phyloP scores from a whole-genome alignment of 1,140 invertebrate species.

The Spodoptera litura region DNA sequence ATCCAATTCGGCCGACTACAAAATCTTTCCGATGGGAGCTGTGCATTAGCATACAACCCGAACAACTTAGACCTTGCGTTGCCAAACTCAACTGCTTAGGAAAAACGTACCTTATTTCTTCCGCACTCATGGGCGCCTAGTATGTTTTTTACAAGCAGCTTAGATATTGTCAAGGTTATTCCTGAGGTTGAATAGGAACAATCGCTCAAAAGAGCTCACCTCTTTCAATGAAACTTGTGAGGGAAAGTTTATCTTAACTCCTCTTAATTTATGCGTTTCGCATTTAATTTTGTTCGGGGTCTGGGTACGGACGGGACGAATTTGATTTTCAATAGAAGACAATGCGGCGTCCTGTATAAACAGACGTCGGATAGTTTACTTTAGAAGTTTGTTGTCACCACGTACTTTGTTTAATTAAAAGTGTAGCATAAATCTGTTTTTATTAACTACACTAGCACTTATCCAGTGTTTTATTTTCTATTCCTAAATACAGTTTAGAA shows the following conservation, averaged over 20 bases:
- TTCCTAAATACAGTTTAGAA: too few species aligned
- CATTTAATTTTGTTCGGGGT: conserved; percentile 72
- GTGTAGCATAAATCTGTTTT: not conserved
- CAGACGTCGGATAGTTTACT: conserved; percentile 55
- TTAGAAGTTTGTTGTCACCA: conserved; percentile 36
- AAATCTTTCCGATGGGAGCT: conserved; percentile 76
- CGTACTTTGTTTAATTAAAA: conserved; percentile 42
- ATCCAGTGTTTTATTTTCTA: too few species aligned
- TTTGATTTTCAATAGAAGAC: conserved; percentile 76
- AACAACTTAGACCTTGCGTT: conserved; percentile 46
- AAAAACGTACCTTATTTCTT: conserved; percentile 52
- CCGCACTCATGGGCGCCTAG: conserved; percentile 29
- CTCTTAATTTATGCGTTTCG: conserved; percentile 78
- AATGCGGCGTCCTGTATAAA: conserved; percentile 60
- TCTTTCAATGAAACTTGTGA: conserved; percentile 66
- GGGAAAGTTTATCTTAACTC: conserved; percentile 72
- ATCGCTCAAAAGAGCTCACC: conserved; percentile 69
- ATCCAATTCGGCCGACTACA: conserved; percentile 72
- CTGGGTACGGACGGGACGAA: conserved; percentile 60
- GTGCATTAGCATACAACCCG: conserved; percentile 70
- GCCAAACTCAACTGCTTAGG: conserved; percentile 19
- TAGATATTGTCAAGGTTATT: conserved; percentile 53
- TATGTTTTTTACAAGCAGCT: conserved; percentile 1
- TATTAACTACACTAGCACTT: too few species aligned
- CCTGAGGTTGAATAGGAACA: conserved; percentile 59